Base-by-base conservation (phyloP, 2,797 vertebrate species). In the Pogonophryne albipinna region DNA sequence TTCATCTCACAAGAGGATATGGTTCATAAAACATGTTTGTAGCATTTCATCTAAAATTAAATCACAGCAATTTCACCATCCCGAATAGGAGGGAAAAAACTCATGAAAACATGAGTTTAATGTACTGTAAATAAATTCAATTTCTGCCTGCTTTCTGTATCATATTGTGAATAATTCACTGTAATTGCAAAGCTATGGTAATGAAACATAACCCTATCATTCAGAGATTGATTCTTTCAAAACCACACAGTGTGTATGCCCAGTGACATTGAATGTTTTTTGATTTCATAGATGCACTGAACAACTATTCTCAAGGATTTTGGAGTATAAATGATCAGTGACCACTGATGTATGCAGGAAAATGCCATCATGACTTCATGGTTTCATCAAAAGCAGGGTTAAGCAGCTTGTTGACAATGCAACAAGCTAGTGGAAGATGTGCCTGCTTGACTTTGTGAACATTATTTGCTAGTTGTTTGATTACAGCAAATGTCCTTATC, bases 101-200 rank as follows among this genome's bases (percentile, higher is more conserved):
- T 58, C 27, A 23, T 49, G 47, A 66, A 71, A 69, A 65, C 34
- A 83, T 34, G 58, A 46, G 79, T 74, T 82, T 78, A 83, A 81
- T 87, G 78, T 80, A 62, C 66, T 76, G 72, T 80, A 85, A 83
- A 87, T 83, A 76, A 63, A 74, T 78, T 68, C 49, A 70, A 67
- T 78, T 82, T 76, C n/a, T 4, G 3, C 3, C 2, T 0, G 0
- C 14, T 59, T 41, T 70, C 69, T 46, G 3, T 75, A 19, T 72
- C 8, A 15, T 65, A 50, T 50, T 66, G 17, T 64, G 52, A 78
- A 74, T 71, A 56, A 77, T 64, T 70, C 55, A 75, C 42, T 65
- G 16, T 8, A 55, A 51, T n/a, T 53, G 53, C 64, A 66, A 80
- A 42, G 19, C 41, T 16, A 23, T 23, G 58, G 15, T 46, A 44